Conservation (phyloP, 1,140 invertebrate species). For the Vollenhovia emeryi region DNA sequence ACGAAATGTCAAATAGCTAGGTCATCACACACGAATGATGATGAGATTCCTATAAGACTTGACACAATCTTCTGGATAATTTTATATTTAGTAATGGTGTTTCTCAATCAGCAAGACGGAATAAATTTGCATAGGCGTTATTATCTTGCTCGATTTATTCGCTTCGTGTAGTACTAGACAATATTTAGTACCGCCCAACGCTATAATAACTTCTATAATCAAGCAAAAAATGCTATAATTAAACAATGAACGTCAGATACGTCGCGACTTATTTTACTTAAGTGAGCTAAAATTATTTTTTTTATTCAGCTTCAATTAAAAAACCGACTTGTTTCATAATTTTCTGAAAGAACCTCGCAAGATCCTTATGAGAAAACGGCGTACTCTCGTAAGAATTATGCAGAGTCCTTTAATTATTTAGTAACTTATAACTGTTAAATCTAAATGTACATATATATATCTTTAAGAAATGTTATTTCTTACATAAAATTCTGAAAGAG, state of each 20-base stretch:
- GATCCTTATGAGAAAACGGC: too few species aligned
- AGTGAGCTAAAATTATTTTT: conserved; percentile 18
- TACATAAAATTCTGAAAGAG: neutral
- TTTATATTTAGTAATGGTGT: conserved; percentile 21
- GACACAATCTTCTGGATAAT: conserved; percentile 22
- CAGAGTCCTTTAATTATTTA: neutral
- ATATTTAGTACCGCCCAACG: conserved; percentile 2
- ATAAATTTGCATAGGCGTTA: conserved; percentile 44
- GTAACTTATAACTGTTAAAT: neutral
- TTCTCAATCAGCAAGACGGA: conserved; percentile 27
- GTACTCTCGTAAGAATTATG: too few species aligned
- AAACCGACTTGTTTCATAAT: neutral
- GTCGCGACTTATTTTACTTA: neutral
- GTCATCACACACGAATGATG: neutral
- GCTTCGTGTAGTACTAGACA: conserved; percentile 19
- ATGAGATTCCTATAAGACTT: conserved; percentile 28
- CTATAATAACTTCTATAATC: neutral
- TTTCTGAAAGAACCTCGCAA: neutral
- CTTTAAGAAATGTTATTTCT: neutral
- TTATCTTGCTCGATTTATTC: conserved; percentile 19
- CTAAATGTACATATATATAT: neutral
- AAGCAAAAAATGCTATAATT: neutral
- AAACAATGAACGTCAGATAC: too few species aligned
- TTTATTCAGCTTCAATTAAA: neutral
- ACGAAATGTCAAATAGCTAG: conserved; percentile 39